These are phyloP conservation scores for Nicator chloris DNA, from an alignment of 2,113 vertebrate species.

Conservation along the genomic window DNA sequence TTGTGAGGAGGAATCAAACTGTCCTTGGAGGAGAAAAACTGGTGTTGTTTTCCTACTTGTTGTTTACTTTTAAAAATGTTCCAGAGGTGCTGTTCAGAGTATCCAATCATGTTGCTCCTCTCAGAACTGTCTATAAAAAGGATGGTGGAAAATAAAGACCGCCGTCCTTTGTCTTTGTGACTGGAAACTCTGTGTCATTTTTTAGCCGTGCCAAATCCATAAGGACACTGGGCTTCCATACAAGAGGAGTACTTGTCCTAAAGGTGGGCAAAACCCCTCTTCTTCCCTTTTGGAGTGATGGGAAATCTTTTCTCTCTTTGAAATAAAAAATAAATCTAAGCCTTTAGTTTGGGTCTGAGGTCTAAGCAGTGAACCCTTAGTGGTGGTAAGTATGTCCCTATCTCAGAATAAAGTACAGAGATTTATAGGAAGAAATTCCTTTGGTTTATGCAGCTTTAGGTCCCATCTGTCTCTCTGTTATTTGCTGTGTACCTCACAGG, in stretches of 20 bases:
- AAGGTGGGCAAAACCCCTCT: not conserved
- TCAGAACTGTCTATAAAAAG: too few species aligned
- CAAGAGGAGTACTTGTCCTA: not conserved
- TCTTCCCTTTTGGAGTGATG: not conserved
- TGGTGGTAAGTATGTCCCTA: accelerated
- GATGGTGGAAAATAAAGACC: too few species aligned
- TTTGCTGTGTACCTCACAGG: not conserved
- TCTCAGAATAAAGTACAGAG: not conserved
- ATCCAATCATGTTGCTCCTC: too few species aligned
- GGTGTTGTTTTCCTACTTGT: too few species aligned
- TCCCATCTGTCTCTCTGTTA: not conserved
- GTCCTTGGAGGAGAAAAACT: too few species aligned
- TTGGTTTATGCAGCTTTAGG: not conserved
- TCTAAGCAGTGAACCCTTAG: not conserved
- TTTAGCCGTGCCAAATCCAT: too few species aligned
- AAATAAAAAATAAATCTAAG: not conserved
- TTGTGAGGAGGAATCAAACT: too few species aligned
- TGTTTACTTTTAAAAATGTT: too few species aligned
- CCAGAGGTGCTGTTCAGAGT: too few species aligned
- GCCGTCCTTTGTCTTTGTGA: too few species aligned
- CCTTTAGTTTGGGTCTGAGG: not conserved
- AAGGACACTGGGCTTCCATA: too few species aligned
- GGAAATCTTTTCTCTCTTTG: not conserved
- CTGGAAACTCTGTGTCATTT: too few species aligned
- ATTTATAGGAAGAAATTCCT: not conserved